Evolutionary conservation across 1,140 invertebrate species (phyloP).

Genomic region (Amphibalanus amphitrite): DNA sequence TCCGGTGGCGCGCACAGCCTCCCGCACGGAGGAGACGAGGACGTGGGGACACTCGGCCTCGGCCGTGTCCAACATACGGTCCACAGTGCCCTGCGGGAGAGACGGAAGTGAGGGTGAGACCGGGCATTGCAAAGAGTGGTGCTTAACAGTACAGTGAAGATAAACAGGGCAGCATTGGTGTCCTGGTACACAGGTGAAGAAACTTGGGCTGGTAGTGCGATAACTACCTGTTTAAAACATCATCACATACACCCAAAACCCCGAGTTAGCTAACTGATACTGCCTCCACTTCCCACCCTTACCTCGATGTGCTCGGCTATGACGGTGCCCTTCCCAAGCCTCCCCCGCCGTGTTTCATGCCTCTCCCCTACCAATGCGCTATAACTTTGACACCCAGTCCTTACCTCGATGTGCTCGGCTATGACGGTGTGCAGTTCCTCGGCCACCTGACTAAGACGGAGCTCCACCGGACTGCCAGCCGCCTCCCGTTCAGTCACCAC

Average conservation of each 20-base stretch:
- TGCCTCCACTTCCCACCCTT: no score
- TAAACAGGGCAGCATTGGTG: no score
- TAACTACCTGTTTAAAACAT: no score
- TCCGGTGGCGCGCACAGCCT: slow-evolving; percentile 48
- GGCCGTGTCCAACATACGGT: slow-evolving; percentile 64
- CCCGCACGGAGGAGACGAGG: slow-evolving; percentile 43
- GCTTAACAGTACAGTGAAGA: no score
- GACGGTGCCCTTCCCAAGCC: not conserved
- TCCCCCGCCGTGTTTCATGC: no score
- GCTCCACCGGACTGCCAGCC: slow-evolving; percentile 47
- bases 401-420: slow-evolving; percentile 52
- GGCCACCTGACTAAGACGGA: slow-evolving; percentile 47
- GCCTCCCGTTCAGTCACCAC: slow-evolving; percentile 51
- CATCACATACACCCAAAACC: no score
- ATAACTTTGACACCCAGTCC: no score
- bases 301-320: slow-evolving; percentile 4
- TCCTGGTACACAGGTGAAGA: no score
- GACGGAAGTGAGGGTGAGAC: slow-evolving; percentile 18
- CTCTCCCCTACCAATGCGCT: no score
- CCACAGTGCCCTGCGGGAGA: slow-evolving; percentile 51
- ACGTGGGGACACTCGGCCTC: slow-evolving; percentile 58
- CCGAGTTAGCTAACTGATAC: not conserved
- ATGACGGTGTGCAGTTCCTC: slow-evolving; percentile 49
- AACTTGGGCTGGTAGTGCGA: no score
- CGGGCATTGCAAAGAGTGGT: no score